phyloP scores from a whole-genome alignment of 2,797 vertebrate species.

The Squalus acanthias region DNA sequence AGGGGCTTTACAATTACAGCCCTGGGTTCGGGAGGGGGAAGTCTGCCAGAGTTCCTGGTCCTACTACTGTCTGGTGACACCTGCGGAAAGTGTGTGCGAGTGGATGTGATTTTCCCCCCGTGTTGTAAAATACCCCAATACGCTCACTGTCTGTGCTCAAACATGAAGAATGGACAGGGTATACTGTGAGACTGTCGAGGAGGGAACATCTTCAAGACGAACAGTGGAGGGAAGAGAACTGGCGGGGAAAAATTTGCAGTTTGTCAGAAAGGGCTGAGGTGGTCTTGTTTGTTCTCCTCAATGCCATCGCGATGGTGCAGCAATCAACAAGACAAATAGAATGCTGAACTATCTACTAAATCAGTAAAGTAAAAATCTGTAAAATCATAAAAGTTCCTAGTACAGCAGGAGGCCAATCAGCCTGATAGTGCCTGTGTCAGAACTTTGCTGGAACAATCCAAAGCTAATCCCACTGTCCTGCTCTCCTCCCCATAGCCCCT shows the following conservation, averaged over 20 bases:
- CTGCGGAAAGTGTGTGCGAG: neutral
- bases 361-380: neutral
- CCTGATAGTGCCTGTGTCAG: neutral
- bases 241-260: neutral
- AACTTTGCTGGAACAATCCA: neutral
- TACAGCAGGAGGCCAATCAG: neutral
- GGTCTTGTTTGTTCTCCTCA: neutral
- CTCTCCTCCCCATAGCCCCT: neutral
- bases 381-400: neutral
- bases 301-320: neutral
- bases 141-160: neutral
- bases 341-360: neutral
- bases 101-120: neutral
- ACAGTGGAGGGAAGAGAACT: neutral
- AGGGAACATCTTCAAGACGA: neutral
- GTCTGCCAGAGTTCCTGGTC: neutral
- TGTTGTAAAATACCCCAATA: neutral
- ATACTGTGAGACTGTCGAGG: neutral
- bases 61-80: neutral
- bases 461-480: neutral
- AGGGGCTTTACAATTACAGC: neutral
- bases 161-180: neutral
- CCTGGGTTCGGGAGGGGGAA: neutral
- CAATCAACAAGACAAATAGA: neutral
- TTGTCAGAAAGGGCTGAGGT: neutral